phyloP scores from a whole-genome alignment of 2,888 invertebrate species.

The Dolichopus griseipennis region DNA sequence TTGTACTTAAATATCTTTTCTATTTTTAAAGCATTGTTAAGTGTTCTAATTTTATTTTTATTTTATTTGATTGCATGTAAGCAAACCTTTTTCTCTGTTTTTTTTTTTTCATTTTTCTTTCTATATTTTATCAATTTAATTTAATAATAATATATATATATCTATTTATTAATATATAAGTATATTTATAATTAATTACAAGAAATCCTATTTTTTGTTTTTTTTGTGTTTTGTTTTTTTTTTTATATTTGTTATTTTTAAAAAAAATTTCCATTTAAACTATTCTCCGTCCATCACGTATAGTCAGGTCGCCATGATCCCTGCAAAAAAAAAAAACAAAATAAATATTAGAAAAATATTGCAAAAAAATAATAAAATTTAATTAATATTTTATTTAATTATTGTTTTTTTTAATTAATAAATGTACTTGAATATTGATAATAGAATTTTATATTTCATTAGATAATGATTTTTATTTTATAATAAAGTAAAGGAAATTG shows the following conservation, averaged over 20 bases:
- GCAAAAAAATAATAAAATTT: too few relatives aligned
- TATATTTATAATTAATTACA: constrained; percentile 5
- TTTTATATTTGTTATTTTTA: constrained; percentile 22
- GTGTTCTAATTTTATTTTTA: background rate
- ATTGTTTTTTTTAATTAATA: too few relatives aligned
- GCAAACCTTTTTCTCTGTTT: background rate
- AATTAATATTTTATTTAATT: too few relatives aligned
- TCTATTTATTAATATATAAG: background rate
- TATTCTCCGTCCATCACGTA: constrained; percentile 66
- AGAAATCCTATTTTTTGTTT: constrained; percentile 1
- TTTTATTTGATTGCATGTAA: background rate
- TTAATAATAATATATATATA: background rate
- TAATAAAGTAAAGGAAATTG: too few relatives aligned
- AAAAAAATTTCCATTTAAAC: constrained; percentile 44
- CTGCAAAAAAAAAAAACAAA: constrained; percentile 49
- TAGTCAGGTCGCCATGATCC: constrained; percentile 88
- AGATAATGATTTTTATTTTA: too few relatives aligned
- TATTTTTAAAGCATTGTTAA: constrained; percentile 6
- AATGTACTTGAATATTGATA: too few relatives aligned
- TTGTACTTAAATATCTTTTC: constrained; percentile 6
- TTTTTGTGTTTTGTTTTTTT: background rate
- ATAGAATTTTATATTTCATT: too few relatives aligned
- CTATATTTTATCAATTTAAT: background rate
- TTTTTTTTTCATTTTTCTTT: background rate
- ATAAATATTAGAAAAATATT: constrained; percentile 6